Conservation (phyloP, 2,113 vertebrate species). For the Mus musculus region GRCm39 chr9:72937501-72938000, state of each 20-base stretch:
- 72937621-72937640: background rate
- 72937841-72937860: background rate
- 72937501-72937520: too few species aligned
- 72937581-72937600: too few species aligned
- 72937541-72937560: too few species aligned
- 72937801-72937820: background rate
- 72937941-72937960: background rate
- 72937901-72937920: background rate
- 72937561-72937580: too few species aligned
- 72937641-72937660: background rate
- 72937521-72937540: too few species aligned
- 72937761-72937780: background rate
- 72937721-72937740: background rate
- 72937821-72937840: background rate
- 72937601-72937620: background rate
- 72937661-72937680: background rate
- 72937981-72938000: background rate
- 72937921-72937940: background rate
- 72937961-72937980: background rate
- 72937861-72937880: background rate
- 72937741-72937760: background rate
- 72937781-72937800: background rate
- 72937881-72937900: background rate
- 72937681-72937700: background rate
- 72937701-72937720: background rate